These are phyloP conservation scores for Tridacna crocea DNA, from an alignment of 2,888 invertebrate genomes.

Conservation along the genomic window DNA sequence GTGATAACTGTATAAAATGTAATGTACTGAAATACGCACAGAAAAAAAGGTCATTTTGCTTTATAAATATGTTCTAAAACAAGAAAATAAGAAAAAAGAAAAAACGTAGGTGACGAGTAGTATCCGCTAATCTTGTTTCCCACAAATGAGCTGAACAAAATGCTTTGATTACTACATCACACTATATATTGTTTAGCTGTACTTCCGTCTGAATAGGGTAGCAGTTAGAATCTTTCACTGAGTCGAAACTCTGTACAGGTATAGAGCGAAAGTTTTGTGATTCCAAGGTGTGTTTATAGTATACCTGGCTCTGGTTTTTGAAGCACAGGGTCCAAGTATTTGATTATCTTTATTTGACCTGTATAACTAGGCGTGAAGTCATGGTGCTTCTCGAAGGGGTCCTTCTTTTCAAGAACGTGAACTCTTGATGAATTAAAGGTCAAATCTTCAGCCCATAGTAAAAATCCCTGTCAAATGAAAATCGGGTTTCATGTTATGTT, in stretches of 20 bases:
- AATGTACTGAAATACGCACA: no score
- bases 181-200: no score
- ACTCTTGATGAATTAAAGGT: neutral
- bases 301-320: slow-evolving; percentile 8
- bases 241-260: neutral
- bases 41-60: no score
- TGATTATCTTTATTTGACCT: neutral
- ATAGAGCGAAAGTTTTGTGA: no score
- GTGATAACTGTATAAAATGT: no score
- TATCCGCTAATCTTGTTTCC: no score
- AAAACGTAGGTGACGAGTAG: no score
- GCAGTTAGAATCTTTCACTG: neutral
- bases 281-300: no score
- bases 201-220: neutral
- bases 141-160: no score
- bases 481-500: neutral
- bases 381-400: neutral
- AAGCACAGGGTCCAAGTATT: slow-evolving; percentile 4
- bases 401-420: neutral
- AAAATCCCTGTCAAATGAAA: slow-evolving; percentile 2
- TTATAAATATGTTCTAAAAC: no score
- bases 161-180: neutral
- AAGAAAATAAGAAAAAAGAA: no score
- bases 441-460: neutral
- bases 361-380: neutral